These are phyloP conservation scores for Vipera ursinii DNA, from an alignment of 2,797 vertebrate species.

Conservation along the genomic window DNA sequence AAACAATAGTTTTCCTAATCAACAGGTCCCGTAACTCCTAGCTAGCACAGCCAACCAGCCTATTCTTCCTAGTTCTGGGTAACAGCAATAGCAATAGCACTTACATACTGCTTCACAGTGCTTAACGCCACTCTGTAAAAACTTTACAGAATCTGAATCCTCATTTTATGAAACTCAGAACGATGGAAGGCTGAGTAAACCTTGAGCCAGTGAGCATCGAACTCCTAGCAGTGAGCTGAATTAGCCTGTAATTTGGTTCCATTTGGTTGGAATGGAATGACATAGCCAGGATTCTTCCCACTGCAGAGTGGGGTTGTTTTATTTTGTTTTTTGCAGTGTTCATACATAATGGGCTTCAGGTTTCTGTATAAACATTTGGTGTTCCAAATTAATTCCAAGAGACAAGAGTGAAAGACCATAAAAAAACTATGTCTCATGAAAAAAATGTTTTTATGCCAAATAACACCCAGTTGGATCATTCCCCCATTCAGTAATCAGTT, in stretches of 20 bases:
- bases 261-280: not conserved
- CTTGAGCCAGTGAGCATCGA: not conserved
- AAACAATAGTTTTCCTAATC: not conserved
- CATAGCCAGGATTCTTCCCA: not conserved
- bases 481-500: not conserved
- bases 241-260: not conserved
- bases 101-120: not conserved
- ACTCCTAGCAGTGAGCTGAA: not conserved
- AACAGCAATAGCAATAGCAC: not conserved
- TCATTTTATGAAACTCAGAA: not conserved
- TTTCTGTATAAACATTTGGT: not conserved
- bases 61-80: not conserved
- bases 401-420: not conserved
- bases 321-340: not conserved
- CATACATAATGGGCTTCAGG: not conserved
- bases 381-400: not conserved
- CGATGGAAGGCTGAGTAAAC: not conserved
- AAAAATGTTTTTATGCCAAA: not conserved
- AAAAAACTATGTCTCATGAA: not conserved
- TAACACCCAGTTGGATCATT: not conserved
- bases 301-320: not conserved
- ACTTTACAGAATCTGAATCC: not conserved
- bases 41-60: not conserved
- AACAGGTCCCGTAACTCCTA: not conserved
- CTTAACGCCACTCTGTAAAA: not conserved